Evolutionary conservation across 2,797 vertebrate genomes (phyloP), one percentile per base, ranked within the genome.

Genomic region (Simalia tracyae): DNA sequence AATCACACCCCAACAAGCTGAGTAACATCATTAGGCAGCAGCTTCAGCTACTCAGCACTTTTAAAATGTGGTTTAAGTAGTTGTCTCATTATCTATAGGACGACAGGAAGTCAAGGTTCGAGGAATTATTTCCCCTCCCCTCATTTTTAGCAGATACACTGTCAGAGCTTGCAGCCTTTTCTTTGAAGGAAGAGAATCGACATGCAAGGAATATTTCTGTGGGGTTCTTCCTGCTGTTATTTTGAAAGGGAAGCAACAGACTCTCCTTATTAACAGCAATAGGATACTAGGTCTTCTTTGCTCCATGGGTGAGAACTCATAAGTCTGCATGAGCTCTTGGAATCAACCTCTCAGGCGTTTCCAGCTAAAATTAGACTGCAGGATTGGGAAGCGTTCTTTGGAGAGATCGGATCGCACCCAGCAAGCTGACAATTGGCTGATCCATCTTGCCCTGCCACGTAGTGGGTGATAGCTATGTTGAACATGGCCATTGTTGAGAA

Each of bases 31-130:
- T 98, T 97, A 97, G 95, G 97, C 96, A 93, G 93, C 63, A 94
- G 97, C 98, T 98, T 94, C 95, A 95, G 95, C 97, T 96, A 98
- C 97, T 99, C 98, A 98, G 98, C 98, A 97, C 96, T 97, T 98
- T 97, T 94, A 96, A 97, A 97, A 96, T 93, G 97, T 97, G 96
- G 97, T 97, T 97, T 98, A 98, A 98, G 96, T 96, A 96, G 97
- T 97, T 98, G 97, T 97, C 97, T 98, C 98, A 98, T 98, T 98
- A 98, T 98, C 97, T 95, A 96, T 95, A 96, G 96, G 97, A 97
- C 97, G 97, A 97, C 92, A 94, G 96, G 95, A 96, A 97, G 98
- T 98, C 97, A 98, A 97, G 96, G 97, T 98, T 97, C 96, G 96
- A 95, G 96, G 96, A 97, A 93, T 95, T 96, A 95, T 96, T 46